Evolutionary conservation across 1,140 invertebrate species (phyloP).

Genomic region (Eupeodes corollae): DNA sequence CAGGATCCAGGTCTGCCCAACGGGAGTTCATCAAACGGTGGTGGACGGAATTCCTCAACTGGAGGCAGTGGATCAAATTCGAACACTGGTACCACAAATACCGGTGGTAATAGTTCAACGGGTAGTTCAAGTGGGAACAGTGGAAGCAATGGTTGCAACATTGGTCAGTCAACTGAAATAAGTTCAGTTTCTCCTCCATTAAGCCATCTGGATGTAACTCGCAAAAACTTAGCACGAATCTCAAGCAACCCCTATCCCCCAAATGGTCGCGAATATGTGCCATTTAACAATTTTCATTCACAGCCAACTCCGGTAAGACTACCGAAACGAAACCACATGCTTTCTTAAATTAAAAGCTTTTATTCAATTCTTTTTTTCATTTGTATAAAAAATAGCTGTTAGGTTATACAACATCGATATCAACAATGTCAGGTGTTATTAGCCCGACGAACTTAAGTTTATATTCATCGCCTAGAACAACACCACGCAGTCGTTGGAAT

Average conservation of each 20-base stretch:
- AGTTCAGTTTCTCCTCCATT: constrained; percentile 9
- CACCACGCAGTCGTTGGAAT: constrained; percentile 64
- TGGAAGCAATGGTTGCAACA: not conserved
- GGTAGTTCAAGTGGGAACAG: not conserved
- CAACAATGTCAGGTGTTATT: constrained; percentile 67
- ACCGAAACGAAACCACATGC: too few species aligned
- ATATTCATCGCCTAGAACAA: constrained; percentile 67
- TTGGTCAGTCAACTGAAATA: too few species aligned
- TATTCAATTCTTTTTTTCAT: constrained; percentile 2
- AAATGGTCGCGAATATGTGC: constrained; percentile 45
- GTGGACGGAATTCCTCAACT: constrained; percentile 33
- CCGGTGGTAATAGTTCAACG: not conserved
- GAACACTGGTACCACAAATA: not conserved
- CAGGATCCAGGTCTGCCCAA: constrained; percentile 15
- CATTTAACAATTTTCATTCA: constrained; percentile 81
- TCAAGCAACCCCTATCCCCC: constrained; percentile 22
- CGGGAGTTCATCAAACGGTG: constrained; percentile 13
- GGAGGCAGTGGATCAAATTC: not conserved
- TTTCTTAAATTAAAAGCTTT: not conserved
- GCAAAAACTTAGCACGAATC: constrained; percentile 11
- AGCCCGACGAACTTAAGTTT: constrained; percentile 82
- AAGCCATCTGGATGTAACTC: not conserved
- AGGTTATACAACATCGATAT: constrained; percentile 72
- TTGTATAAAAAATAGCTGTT: constrained; percentile 62
- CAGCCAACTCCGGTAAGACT: constrained; percentile 81